Evolutionary conservation across 2,888 invertebrate species (phyloP), one percentile per base, ranked within the genome.

Genomic region (Julus scanicus): DNA sequence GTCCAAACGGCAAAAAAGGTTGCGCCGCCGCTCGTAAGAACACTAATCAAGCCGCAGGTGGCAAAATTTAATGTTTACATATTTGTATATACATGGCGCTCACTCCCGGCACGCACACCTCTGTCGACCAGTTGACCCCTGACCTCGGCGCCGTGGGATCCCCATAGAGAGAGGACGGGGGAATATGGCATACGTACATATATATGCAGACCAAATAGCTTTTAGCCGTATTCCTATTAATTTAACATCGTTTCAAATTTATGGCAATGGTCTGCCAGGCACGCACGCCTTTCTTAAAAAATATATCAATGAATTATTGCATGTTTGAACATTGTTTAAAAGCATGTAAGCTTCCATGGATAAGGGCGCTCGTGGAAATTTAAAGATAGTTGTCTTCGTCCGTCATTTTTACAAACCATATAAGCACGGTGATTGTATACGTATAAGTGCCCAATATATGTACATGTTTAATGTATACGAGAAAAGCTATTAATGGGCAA

Each of bases 1-100:
- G 57, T 17, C 57, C 57, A 17, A 57, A 57, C 13, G 17, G 9
- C 13, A 63, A 17, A 20, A n/a, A 71, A 11, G 71, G 29, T 53
- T 53, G 57, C 57, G 5, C 1, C 1, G n/a, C 11, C 71, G 20
- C 71, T 71, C 11, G 71, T 71, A 71, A 71, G 29, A 71, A 71
- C 71, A 71, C 71, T 29, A 71, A 71, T 71, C 71, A 71, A 71
- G 71, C 71, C 71, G 71, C 71, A 71, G 71, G 71, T 71, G 71
- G 71, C 71, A 29, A 71, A 71, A 71, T 71, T 29, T 71, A 71
- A 71, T 29, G 71, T 71, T 71, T 71, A 29, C 71, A 71, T 71
- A 71, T 71, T 71, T 71, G 71, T 11, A 20, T 29, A 29, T 20
- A 71, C 71, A 71, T 11, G 71, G n/a, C 11, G 29, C 29, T 29